Percentiles rank a stretch among this genome's conserved stretches.
These are phyloP conservation scores for Canis aureus DNA, from an alignment of 2,113 vertebrate species.

Conservation along the genomic window DNA sequence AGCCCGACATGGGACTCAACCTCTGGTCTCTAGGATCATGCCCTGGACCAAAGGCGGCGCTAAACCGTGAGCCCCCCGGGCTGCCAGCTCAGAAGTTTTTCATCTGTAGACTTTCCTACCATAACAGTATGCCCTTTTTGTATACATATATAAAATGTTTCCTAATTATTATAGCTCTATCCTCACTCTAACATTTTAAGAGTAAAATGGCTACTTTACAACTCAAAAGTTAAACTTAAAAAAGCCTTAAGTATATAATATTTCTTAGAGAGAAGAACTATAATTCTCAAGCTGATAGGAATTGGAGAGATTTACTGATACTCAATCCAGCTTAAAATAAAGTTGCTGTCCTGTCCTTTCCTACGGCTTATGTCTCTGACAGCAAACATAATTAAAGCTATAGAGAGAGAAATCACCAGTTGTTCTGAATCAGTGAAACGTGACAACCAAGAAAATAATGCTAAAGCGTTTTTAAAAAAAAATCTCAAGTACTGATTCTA, in stretches of 20 bases:
- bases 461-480: conserved; percentile 30
- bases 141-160: conserved; percentile 19
- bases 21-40: no score
- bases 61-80: no score
- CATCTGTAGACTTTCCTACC: conserved; percentile 2
- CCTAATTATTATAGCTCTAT: conserved; percentile 36
- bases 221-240: conserved; percentile 63
- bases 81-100: neutral
- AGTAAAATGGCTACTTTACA: conserved; percentile 80
- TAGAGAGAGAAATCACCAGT: conserved; percentile 31
- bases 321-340: conserved; percentile 81
- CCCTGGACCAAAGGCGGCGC: no score
- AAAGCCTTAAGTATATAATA: conserved; percentile 71
- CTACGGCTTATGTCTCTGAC: conserved; percentile 61
- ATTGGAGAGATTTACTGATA: conserved; percentile 80
- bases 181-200: neutral
- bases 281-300: conserved; percentile 80
- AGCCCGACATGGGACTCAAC: no score
- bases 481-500: conserved; percentile 45
- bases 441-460: conserved; percentile 73
- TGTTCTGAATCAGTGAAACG: conserved; percentile 78
- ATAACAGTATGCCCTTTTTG: neutral
- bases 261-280: conserved; percentile 74
- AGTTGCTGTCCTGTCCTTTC: conserved; percentile 79
- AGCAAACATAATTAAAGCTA: conserved; percentile 80